These are phyloP conservation scores for Heliocidaris tuberculata DNA, from an alignment of 35 echinoderm and acorn worm species.

Conservation along the genomic window DNA sequence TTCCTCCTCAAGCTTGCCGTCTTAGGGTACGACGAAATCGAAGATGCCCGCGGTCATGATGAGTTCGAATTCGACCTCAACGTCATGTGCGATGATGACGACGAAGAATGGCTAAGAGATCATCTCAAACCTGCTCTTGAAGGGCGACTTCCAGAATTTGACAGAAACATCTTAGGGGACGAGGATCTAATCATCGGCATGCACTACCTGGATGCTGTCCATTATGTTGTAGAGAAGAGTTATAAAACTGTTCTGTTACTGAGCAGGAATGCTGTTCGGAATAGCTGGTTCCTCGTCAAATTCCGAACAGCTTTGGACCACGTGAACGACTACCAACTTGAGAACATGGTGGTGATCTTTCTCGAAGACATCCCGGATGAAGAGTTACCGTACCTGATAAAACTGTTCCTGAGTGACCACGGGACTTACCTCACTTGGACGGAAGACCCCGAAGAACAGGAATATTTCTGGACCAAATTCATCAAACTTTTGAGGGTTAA, in stretches of 20 bases:
- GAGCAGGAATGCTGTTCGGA: neutral
- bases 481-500: neutral
- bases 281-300: neutral
- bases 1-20: conserved; percentile 1
- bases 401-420: neutral
- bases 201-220: neutral
- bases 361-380: neutral
- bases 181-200: conserved; percentile 18
- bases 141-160: neutral
- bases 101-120: neutral
- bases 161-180: neutral
- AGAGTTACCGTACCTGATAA: neutral
- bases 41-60: neutral
- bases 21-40: neutral
- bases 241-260: neutral
- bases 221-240: neutral
- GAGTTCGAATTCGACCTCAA: neutral
- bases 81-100: conserved; percentile 23
- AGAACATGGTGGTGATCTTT: conserved; percentile 19
- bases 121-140: conserved; percentile 6
- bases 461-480: conserved; percentile 11
- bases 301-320: neutral
- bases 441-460: neutral
- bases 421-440: neutral
- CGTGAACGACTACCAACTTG: neutral